Base-by-base conservation (phyloP, 2,797 vertebrate genomes). In the Silurus lanzhouensis region DNA sequence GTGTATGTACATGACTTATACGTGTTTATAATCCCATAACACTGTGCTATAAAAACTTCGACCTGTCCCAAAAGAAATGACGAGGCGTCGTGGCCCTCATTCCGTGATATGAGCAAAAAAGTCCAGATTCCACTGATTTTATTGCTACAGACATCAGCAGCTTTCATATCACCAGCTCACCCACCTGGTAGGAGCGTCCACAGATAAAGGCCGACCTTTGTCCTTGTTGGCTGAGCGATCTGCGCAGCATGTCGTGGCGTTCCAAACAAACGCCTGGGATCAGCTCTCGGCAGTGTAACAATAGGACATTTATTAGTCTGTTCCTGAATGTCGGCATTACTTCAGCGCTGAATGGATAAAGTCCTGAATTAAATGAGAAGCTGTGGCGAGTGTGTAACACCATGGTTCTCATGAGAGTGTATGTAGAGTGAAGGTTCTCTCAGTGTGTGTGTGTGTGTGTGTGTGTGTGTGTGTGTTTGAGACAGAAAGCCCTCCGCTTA, bases 1-100 rank as follows among this genome's bases (percentile, higher is more conserved):
- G 55, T 57, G 55, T 57, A 14, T 57, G 55, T 57, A 14, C 14
- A 8, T 57, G 55, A 13, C 14, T 57, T 31, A 31, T 31, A 31
- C 31, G 31, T 31, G 7, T 57, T 57, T 57, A 14, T 4, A 38
- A 38, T 38, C 4, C 38, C 38, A 38, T 0, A 38, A 52, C 46
- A 20, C 68, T 52, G 31, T 7, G n/a, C 15, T 78, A 58, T 52
- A 52, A 7, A 89, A 92, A 91, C 91, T 86, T 60, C 92, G 83
- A 75, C 67, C 19, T 67, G 70, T 72, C 38, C 70, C 1, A 31
- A 22, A 61, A 12, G 3, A 27, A 52, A 55, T 64, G 20, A 64
- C 71, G 17, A 17, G 57, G 25, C 77, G 57, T 38, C 27, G 64
- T 79, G 82, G 78, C 52, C 83, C 74, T 75, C 82, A 71, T 78